Base-by-base conservation (phyloP, 2,797 vertebrate species). In the Anomalospiza imberbis region DNA sequence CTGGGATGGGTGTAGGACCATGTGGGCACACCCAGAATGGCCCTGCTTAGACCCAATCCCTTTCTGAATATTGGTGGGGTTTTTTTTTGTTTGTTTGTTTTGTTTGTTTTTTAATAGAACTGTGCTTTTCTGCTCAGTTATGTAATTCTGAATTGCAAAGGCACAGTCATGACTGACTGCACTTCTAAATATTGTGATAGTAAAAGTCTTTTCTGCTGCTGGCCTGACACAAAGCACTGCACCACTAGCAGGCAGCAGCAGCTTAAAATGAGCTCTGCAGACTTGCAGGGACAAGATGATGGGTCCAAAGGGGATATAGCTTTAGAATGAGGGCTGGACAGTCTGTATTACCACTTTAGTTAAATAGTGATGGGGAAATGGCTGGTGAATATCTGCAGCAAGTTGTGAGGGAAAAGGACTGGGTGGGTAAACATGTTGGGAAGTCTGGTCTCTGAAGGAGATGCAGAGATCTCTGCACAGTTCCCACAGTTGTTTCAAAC, bases 231-330 rank as follows among this genome's bases (percentile, higher is more conserved):
- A 74, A 45, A 91, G 17, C 60, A 31, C 53, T 60, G 21, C 34
- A 65, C 77, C 32, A 31, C 84, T 63, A 76, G 80, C 90, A 90
- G 90, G 84, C 80, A 95, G 91, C 77, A 91, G 85, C 7, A 94
- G 78, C 57, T 45, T 88, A 80, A 42, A 48, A 51, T 48, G 79
- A 88, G 58, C 50, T 91, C 76, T 80, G 72, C 42, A 68, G 53
- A 15, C 6, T 68, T 6, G 0, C 1, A 7, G 48, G 36, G 42
- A 17, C 32, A 62, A 84, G 40, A 5, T 5, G 36, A 51, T 47
- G 55, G 60, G 18, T 89, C 19, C 20, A 29, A 62, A 85, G 11
- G 15, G 19, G 11, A 13, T 24, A 5, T 3, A 54, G 45, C n/a
- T 74, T 79, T 73, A 29, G 67, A 21, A 7, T 63, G 25, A 60